A percentile compares a stretch with the other conserved stretches of the same genome.
These are phyloP conservation scores for Drosophila sechellia DNA, from an alignment of 1,140 invertebrate genomes.

Conservation along the genomic window DNA sequence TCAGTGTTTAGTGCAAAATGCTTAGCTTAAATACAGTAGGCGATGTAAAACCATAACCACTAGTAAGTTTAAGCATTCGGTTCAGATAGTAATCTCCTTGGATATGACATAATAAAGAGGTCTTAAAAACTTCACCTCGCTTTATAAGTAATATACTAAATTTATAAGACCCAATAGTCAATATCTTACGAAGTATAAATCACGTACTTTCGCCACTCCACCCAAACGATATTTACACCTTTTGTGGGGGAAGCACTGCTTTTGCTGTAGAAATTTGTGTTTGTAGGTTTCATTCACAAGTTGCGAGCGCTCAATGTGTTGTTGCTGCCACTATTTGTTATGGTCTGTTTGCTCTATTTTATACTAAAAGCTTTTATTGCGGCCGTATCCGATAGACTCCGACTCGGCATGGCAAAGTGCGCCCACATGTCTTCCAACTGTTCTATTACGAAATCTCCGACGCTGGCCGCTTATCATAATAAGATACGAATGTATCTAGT, in stretches of 20 bases:
- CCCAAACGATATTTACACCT: slow-evolving; percentile 8
- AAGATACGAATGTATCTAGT: slow-evolving; percentile 53
- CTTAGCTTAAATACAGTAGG: slow-evolving; percentile 41
- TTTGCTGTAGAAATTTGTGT: slow-evolving; percentile 18
- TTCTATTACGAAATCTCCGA: slow-evolving; percentile 50
- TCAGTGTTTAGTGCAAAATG: slow-evolving; percentile 62
- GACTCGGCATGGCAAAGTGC: slow-evolving; percentile 14
- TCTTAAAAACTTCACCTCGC: too few species aligned
- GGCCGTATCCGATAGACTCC: slow-evolving; percentile 28
- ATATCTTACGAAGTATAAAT: background rate
- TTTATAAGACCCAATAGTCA: background rate
- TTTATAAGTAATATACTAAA: too few species aligned
- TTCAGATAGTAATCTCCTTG: background rate
- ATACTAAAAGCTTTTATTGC: slow-evolving; percentile 57
- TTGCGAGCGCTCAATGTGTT: slow-evolving; percentile 5
- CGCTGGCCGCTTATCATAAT: slow-evolving; percentile 43
- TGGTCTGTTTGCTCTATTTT: slow-evolving; percentile 73
- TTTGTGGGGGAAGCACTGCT: background rate
- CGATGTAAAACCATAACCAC: slow-evolving; percentile 5
- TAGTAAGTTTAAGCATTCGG: background rate
- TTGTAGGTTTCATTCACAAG: slow-evolving; percentile 65
- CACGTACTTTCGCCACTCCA: background rate
- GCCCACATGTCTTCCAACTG: slow-evolving; percentile 55
- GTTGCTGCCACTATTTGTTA: slow-evolving; percentile 54
- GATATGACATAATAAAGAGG: too few species aligned